Base-by-base conservation (phyloP, 2,113 vertebrate species). In the Pardalotus punctatus region DNA sequence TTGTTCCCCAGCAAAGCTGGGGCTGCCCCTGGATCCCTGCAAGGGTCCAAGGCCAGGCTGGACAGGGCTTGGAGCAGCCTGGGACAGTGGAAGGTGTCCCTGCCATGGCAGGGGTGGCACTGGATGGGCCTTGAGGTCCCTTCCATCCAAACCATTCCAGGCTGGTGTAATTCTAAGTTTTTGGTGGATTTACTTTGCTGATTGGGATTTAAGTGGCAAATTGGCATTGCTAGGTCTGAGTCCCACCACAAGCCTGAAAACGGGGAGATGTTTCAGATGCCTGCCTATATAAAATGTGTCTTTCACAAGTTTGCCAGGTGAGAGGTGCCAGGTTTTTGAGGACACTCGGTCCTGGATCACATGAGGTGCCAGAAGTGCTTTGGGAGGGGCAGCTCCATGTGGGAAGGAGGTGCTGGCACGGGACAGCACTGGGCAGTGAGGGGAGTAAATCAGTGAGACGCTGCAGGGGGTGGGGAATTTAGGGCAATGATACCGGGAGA, bases 271-370 rank as follows among this genome's bases (percentile, higher is more conserved):
- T 18, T 67, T 71, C 14, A 4, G 25, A 8, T 12, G 10, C 11
- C 24, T 66, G 10, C 38, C 22, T 19, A 0, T 12, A 2, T 0
- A 25, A 40, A 66, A 36, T 9, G 5, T 8, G 2, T 57, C n/a
- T 65, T 53, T 36, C 51, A 43, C 22, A 6, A 64, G 14, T 28
- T 40, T 23, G 12, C 35, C 42, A 14, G 36, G 61, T 56, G 60
- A 31, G 60, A 51, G 64, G 36, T 42, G 13, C 16, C 4, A 0
- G 29, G 19, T 2, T 11, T 85, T 66, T 38, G 69, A 23, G 67
- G 64, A 36, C 11, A 1, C 7, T 58, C 36, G 17, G 42, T 33
- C 29, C 3, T 14, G 45, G 62, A 27, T 76, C 40, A 6, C 60
- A 12, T 27, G 22, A 79, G 66, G 21, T 69, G 76, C 11, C 43